Evolutionary conservation across 2,888 invertebrate genomes (phyloP).

Genomic region (Schizotus pectinicornis): DNA sequence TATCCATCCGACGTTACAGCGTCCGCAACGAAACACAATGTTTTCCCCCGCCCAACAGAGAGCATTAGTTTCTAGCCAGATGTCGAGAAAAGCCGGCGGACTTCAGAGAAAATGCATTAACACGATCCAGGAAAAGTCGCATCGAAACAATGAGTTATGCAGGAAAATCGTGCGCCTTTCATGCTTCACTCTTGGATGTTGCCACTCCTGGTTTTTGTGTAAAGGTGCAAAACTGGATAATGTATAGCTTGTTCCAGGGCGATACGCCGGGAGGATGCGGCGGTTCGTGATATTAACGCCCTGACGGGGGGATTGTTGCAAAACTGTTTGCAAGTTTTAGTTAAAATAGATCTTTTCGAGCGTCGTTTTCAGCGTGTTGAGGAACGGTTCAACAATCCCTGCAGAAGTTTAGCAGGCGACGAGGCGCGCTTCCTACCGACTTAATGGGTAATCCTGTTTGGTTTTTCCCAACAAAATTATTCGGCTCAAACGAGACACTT

Average conservation of each 20-base stretch:
- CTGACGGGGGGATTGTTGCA: not conserved
- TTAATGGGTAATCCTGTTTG: not conserved
- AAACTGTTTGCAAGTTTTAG: not conserved
- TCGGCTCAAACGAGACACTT: too few relatives aligned
- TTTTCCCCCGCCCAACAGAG: constrained; percentile 23
- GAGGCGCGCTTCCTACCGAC: not conserved
- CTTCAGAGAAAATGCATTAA: constrained; percentile 12
- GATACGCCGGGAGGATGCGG: too few relatives aligned
- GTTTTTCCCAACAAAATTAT: too few relatives aligned
- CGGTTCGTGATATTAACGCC: not conserved
- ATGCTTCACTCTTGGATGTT: not conserved
- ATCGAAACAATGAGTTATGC: constrained; percentile 14
- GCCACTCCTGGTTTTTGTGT: too few relatives aligned
- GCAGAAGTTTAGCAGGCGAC: not conserved
- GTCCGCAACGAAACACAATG: constrained; percentile 13
- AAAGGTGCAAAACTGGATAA: too few relatives aligned
- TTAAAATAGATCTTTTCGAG: not conserved
- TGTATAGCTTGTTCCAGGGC: too few relatives aligned
- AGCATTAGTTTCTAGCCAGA: constrained; percentile 25
- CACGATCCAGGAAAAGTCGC: constrained; percentile 3
- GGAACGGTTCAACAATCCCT: not conserved
- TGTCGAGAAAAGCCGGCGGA: constrained; percentile 12
- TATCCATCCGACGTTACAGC: too few relatives aligned
- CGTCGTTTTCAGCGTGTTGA: too few relatives aligned
- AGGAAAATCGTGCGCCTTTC: constrained; percentile 3